These are phyloP conservation scores for Grammomys surdaster DNA, from an alignment of 2,113 vertebrate genomes.

Conservation along the genomic window DNA sequence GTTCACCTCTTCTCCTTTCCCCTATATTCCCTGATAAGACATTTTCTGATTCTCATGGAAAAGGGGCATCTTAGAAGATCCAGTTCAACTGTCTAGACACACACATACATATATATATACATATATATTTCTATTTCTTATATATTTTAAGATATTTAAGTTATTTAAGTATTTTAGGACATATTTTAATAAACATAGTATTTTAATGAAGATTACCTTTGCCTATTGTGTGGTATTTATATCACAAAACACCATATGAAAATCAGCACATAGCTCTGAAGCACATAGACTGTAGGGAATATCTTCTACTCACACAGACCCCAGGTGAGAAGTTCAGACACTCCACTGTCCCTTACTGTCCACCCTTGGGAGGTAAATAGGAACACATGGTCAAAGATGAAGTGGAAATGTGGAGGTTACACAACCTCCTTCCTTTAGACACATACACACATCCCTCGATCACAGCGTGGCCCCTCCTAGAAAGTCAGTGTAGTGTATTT, in stretches of 20 bases:
- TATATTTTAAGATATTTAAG: too few species aligned
- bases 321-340: constrained; percentile 47
- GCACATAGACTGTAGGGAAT: background rate
- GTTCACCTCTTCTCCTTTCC: too few species aligned
- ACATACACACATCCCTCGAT: constrained; percentile 25
- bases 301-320: constrained; percentile 69
- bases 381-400: constrained; percentile 63
- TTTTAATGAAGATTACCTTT: background rate
- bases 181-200: too few species aligned
- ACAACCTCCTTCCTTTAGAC: constrained; percentile 38
- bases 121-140: too few species aligned
- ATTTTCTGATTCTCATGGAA: too few species aligned
- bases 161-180: too few species aligned
- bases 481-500: constrained; percentile 21
- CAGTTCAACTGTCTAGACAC: too few species aligned
- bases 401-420: constrained; percentile 29
- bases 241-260: constrained; percentile 79
- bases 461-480: constrained; percentile 56
- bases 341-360: constrained; percentile 9
- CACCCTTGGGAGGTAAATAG: constrained; percentile 53
- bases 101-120: too few species aligned
- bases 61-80: too few species aligned
- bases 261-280: constrained; percentile 61
- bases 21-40: too few species aligned
- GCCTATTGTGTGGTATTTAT: constrained; percentile 62